Evolutionary conservation across 2,797 vertebrate species (phyloP), one percentile per base, ranked within the genome.

Genomic region (Chaenodraco wilsoni): DNA sequence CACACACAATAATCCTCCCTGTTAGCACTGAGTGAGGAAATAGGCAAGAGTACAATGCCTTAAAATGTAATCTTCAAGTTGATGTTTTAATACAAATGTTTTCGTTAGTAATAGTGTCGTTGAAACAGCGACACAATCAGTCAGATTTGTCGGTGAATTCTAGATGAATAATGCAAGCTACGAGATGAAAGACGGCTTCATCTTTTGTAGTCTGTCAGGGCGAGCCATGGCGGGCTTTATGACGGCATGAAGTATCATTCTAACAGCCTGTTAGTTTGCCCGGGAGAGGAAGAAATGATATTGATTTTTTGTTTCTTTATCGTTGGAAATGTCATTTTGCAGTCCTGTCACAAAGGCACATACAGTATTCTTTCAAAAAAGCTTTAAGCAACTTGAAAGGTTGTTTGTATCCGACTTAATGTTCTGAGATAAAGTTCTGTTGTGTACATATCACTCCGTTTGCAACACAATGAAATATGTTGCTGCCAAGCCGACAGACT

Each of bases 131-230:
- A 92, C 79, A 91, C 85, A 89, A 92, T 89, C 72, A 79, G 79
- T 85, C 66, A 79, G 81, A 89, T 90, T 86, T 79, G 78, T 81
- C 63, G 66, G 69, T 78, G 84, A 77, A 69, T 85, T 73, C 74
- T 74, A 70, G 72, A 90, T 89, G 75, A 92, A 92, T 90, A 88
- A 92, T 92, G 79, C 70, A 89, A 65, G 77, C 79, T 66, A 83
- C 79, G 74, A 87, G 74, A 87, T 86, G 79, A 91, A 89, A 90
- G 83, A 87, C 80, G 71, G 83, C 78, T 46, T 82, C 17, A 61
- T 86, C 82, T 89, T 93, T 91, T 92, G 85, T 90, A 85, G 83
- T 88, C 76, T 87, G 87, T 90, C 72, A 89, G 80, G 76, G 64
- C 70, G 84, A 75, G 76, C 72, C 65, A 68, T 59, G 65, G 33